phyloP scores from a whole-genome alignment of 2,797 vertebrate genomes.

The Spheniscus humboldti region DNA sequence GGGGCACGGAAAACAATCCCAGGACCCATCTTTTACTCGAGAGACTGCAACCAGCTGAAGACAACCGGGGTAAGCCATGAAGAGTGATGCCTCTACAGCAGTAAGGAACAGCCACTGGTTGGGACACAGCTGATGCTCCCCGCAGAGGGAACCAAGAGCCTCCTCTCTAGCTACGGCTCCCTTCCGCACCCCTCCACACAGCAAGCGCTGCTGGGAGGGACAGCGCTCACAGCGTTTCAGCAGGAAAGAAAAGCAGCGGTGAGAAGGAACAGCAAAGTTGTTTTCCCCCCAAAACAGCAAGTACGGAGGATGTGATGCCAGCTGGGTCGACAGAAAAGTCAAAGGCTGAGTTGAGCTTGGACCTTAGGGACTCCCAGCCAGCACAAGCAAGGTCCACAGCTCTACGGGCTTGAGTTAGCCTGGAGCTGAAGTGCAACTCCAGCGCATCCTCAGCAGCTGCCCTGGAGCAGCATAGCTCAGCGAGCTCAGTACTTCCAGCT shows the following conservation, averaged over 20 bases:
- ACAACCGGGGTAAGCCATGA: accelerated
- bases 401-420: accelerated
- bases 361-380: background rate
- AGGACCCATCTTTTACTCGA: background rate
- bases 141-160: background rate
- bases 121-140: background rate
- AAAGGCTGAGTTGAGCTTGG: background rate
- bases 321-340: background rate
- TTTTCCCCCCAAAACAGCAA: background rate
- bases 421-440: background rate
- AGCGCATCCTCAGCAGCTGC: background rate
- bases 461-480: background rate
- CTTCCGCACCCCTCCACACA: background rate
- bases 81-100: background rate
- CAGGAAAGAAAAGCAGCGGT: background rate
- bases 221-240: background rate
- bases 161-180: background rate
- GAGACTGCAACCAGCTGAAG: background rate
- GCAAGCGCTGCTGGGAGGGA: background rate
- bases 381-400: background rate
- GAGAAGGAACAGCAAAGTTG: background rate
- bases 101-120: background rate
- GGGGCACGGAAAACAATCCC: background rate
- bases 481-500: background rate
- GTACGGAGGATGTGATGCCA: background rate